Base-by-base conservation (phyloP, 92 coral and sea anemone species). In the Siderastrea radians region DNA sequence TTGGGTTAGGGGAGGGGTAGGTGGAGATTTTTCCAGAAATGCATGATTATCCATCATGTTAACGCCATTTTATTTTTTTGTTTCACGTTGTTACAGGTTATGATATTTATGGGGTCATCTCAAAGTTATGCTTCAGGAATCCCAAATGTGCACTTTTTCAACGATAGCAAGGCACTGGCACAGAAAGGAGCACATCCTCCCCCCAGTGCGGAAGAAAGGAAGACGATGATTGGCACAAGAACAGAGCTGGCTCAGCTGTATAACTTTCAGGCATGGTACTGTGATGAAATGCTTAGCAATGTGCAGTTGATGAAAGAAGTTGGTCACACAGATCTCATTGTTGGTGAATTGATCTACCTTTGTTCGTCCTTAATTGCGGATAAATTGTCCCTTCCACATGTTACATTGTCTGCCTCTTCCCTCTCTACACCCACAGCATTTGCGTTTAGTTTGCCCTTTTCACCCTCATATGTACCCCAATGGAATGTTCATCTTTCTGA, bases 321-420 rank as follows among this genome's bases (percentile, higher is more conserved):
- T 47, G 59, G 74, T 5, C 17, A 71, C 11, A 80, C 89, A 5
- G 92, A 89, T 74, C 53, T 84, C 2, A 55, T 89, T 8, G 60
- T 89, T 78, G 92, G 92, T 2, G 92, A 89, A 47, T 84, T 85
- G 1, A 13, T 84, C 0, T 89, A 84, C 11, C 64, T 70, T 3
- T 89, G 92, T 53, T 89, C 92, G 6, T 38, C 85, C 13, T 79
- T 89, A 49, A 81, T 84, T 2, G 92, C 89, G n/a, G 92, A 78
- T 26, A 84, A 84, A 60, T 68, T 68, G 63, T 71, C 82, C 1
- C 68, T 89, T 59, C 92, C 92, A 7, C 85, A 69, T 72, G 89
- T 89, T 1, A 5, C 71, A 11, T 1, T 89, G n/a, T 75, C 85
- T 9, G 55, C 70, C 19, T 53, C 52, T 13, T 7, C 69, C 5